Conservation (phyloP, 2,888 invertebrate species). For the Pelosia muscerda region DNA sequence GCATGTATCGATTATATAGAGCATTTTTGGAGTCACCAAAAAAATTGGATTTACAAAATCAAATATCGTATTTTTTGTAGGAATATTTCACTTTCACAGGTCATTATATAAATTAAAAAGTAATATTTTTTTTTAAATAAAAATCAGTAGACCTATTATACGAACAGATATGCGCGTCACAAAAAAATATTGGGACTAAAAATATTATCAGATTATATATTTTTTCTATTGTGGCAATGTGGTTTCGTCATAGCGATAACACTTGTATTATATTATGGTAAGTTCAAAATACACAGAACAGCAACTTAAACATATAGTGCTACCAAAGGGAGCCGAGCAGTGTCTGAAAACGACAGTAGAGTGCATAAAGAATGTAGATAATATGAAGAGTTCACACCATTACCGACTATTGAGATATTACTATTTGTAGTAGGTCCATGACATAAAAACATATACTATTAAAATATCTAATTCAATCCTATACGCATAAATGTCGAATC, state of each 20-base stretch:
- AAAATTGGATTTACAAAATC: no score
- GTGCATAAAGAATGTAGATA: constrained; percentile 31
- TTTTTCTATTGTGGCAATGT: background rate
- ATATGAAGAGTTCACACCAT: constrained; percentile 15
- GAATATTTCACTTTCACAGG: no score
- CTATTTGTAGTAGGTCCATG: background rate
- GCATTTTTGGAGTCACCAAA: no score
- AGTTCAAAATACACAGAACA: constrained; percentile 18
- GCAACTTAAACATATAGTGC: background rate
- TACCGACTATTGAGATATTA: background rate
- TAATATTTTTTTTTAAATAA: no score
- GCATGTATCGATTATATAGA: no score
- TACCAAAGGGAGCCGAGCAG: constrained; percentile 50
- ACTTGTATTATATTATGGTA: background rate
- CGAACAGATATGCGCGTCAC: no score
- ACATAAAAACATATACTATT: background rate
- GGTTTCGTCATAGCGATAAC: background rate
- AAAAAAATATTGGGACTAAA: background rate
- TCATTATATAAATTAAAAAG: no score
- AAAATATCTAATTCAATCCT: background rate
- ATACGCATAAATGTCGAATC: background rate
- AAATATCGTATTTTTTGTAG: no score
- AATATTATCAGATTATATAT: background rate
- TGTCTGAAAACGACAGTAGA: constrained; percentile 16
- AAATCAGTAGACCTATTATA: no score